A percentile compares a stretch with the other conserved stretches of the same genome.
Evolutionary conservation across 2,113 vertebrate genomes (phyloP).

Genomic region (Okapia johnstoni): DNA sequence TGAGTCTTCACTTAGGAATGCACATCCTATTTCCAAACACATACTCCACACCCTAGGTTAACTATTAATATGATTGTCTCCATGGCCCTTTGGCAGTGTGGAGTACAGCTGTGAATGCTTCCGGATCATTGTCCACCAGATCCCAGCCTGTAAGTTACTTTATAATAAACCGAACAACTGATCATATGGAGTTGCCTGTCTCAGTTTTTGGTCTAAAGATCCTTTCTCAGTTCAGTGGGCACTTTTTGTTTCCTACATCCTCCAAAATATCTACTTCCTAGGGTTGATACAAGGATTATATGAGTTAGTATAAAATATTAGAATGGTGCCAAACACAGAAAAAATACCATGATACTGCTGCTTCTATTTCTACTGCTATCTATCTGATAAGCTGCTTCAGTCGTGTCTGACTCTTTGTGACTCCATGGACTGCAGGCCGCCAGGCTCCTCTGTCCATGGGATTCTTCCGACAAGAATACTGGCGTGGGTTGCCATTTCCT

Average conservation of each 20-base stretch:
- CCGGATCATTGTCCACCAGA: neutral
- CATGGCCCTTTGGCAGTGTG: accelerated
- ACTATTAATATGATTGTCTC: neutral
- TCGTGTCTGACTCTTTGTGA: accelerated
- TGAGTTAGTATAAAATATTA: neutral
- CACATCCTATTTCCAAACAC: neutral
- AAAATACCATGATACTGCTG: neutral
- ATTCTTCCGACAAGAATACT: neutral
- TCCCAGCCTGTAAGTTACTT: neutral
- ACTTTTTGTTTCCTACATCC: neutral
- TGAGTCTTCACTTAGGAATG: neutral
- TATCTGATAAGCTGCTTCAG: neutral
- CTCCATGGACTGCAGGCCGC: neutral
- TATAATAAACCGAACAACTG: neutral
- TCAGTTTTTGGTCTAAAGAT: neutral
- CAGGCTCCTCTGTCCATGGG: neutral
- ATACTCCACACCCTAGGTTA: neutral
- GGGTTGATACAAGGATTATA: neutral
- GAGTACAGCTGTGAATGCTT: neutral
- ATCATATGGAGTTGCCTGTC: neutral
- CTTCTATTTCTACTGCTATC: neutral
- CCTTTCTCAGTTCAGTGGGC: neutral
- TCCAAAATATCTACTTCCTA: neutral
- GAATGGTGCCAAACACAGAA: neutral
- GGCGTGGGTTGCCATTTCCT: neutral